Evolutionary conservation across 92 coral and sea anemone genomes (phyloP), one percentile per base, ranked within the genome.

Genomic region (Epizoanthus ramosus): DNA sequence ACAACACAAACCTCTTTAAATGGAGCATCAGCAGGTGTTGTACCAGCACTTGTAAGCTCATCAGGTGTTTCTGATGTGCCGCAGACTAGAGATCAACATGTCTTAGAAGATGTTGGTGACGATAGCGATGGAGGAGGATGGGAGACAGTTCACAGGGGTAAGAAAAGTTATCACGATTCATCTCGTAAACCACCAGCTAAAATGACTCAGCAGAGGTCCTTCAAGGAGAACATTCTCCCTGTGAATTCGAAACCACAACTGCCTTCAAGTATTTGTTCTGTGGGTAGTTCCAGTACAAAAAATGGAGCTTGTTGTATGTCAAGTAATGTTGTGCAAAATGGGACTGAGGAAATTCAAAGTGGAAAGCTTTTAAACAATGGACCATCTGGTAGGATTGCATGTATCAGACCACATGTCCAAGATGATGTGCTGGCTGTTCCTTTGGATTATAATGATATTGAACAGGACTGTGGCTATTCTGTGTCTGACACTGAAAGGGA

Each of bases 121-220:
- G 95, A 86, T 2, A 84, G 90, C 65, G 98, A 93, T 25, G 91
- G 90, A 1, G 98, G 94, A 66, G 98, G 98, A 0, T 95, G 98
- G 98, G 98, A 95, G 74, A 95, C 98, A 35, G 98, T 95, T 4
- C 87, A 92, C 57, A 94, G 81, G 63, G 97, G 96, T 18, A 91
- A 94, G 87, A 95, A 90, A 71, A 73, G 18, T 45, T 90, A 93
- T 58, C 79, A 83, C 28, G 82, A 77, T 39, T 39, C 71, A 37
- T 17, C 7, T 77, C 58, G 47, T n/a, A 77, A 61, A 43, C 58
- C 13, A 24, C 65, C 66, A 35, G 19, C 52, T 19, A 77, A 61
- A 39, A 41, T 39, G 57, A 59, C 66, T 77, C 65, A 61, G 13
- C 82, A 61, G 57, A 77, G 68, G 35, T n/a, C 71, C 14, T 77